Evolutionary conservation across 2,113 vertebrate genomes (phyloP), one percentile per base, ranked within the genome.

Genomic region (Galeopterus variegatus): DNA sequence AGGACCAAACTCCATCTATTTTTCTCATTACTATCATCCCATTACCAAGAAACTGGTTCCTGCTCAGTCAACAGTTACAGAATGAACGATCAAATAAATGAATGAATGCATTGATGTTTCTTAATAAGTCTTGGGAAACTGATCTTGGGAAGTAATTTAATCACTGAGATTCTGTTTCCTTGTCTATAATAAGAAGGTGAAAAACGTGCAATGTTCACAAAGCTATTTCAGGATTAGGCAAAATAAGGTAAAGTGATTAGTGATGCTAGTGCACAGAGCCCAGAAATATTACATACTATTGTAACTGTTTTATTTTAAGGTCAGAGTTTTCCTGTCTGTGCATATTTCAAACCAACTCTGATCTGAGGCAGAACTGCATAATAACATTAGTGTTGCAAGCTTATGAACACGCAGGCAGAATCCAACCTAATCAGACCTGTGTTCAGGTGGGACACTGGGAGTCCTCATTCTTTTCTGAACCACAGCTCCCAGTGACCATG

Each of bases 381-480:
- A 3, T n/a, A 21, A 12, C 24, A 3, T 21, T 8, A n/a, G 18
- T 14, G 28, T 56, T 17, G 9, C 15, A 5, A 19, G 26, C 36
- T 36, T 5, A 48, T 12, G 56, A 36, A 5, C 3, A 19, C 31
- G 0, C 1, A 11, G 56, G n/a, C 10, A 17, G 5, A 10, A 24
- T 41, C 28, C 8, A 19, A 6, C 13, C 1, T 23, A 2, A 7
- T 4, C 75, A 56, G 48, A 19, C 41, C 52, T 48, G 28, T 0
- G 8, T 36, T 33, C 0, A 6, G 1, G 28, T 12, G 2, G 2
- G 1, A 14, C 3, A 8, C 31, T 15, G 0, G 21, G 36, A 11
- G 11, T 23, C 17, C 45, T 8, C 0, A 0, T 0, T 14, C 12
- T 17, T 90, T 56, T 67, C 83, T 58, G 50, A 79, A 80, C 52